Conservation (phyloP, 2,113 vertebrate genomes). For the rat (Rattus norvegicus) region DNA sequence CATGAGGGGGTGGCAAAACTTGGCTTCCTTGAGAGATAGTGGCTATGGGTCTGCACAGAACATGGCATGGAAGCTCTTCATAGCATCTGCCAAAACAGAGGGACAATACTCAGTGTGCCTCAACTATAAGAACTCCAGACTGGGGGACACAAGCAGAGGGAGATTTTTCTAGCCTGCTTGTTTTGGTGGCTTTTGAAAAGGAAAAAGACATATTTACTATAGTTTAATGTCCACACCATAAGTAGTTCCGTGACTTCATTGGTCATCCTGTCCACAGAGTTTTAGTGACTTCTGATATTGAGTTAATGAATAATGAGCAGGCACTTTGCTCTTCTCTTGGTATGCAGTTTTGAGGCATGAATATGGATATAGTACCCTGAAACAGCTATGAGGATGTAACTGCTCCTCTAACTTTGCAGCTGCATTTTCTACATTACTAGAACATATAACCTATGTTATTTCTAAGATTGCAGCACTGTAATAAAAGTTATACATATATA, state of each 20-base stretch:
- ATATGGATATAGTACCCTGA: slow-evolving; percentile 77
- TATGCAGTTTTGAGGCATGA: slow-evolving; percentile 63
- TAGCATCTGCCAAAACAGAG: not conserved
- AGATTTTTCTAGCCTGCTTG: slow-evolving; percentile 66
- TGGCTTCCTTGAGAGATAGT: not conserved
- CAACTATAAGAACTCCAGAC: not conserved
- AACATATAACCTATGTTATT: slow-evolving; percentile 51
- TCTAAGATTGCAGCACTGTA: slow-evolving; percentile 9
- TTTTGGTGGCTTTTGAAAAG: slow-evolving; percentile 53
- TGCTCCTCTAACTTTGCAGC: slow-evolving; percentile 61
- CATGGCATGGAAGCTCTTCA: not conserved
- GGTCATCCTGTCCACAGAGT: slow-evolving; percentile 73
- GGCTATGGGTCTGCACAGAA: no score
- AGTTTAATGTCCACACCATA: not conserved
- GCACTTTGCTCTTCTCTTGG: slow-evolving; percentile 57
- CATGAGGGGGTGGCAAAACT: no score
- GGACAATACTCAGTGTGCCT: not conserved
- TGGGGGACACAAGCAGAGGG: slow-evolving; percentile 75
- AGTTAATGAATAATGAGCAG: slow-evolving; percentile 53
- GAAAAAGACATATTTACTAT: slow-evolving; percentile 53
- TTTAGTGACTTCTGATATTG: slow-evolving; percentile 73
- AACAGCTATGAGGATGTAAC: slow-evolving; percentile 78
- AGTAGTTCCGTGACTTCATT: slow-evolving; percentile 3
- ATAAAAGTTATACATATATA: not conserved
- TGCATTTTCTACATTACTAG: slow-evolving; percentile 66